Evolutionary conservation across 92 coral and sea anemone genomes (phyloP), one percentile per base, ranked within the genome.

Genomic region (Metridium senile): DNA sequence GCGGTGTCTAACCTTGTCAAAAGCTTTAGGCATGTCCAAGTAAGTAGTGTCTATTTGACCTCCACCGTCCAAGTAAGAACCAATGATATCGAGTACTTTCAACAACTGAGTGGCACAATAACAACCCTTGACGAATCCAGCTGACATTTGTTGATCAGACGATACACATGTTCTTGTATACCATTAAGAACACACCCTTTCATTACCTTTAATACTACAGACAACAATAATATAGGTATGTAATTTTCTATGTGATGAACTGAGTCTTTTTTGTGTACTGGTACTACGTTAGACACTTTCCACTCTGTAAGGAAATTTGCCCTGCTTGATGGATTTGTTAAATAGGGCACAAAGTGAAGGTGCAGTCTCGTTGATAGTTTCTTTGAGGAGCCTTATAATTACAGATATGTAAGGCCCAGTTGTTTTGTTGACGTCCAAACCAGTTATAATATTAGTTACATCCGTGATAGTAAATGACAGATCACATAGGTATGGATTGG

Each of bases 201-300:
- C 33, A 81, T 51, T n/a, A 86, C 61, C 71, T 86, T 86, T 3
- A 76, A 82, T 13, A 87, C 54, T 7, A 85, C 53, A 6, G 87
- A 32, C 58, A 86, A 62, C 27, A 86, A 68, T 23, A 83, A 86
- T 56, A 86, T 76, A 1, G 84, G 83, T 28, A 87, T 57, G 52
- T 87, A 82, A 73, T 87, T 87, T 45, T 82, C 87, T 25, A 56
- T 75, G 53, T 77, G 62, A 26, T 72, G 79, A 21, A 63, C 31
- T 25, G 30, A 29, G 10, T 67, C 89, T 58, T 73, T 72, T 21
- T 78, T 66, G n/a, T 18, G 46, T n/a, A 81, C 79, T 17, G 80
- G 81, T 3, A 81, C 68, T 19, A 74, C 67, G 45, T 84, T 86
- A 18, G 91, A 83, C 59, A 43, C 43, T 58, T 86, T 86, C 86